phyloP scores from a whole-genome alignment of 2,797 vertebrate genomes.

The Streptopelia turtur region DNA sequence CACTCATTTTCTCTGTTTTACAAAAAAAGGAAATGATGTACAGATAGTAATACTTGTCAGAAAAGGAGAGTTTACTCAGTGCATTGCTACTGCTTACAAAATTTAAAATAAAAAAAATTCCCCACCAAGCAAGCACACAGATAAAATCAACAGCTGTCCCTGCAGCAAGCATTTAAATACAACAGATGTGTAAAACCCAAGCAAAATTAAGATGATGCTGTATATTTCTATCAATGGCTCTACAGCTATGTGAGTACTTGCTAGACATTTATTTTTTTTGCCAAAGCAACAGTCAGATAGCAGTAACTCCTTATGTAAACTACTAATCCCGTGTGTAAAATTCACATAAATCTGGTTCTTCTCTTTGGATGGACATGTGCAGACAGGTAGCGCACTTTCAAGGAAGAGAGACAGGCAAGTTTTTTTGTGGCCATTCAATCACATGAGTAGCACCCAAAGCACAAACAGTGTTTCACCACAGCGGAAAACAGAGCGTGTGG shows the following conservation, averaged over 20 bases:
- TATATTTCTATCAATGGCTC: background rate
- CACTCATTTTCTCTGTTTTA: background rate
- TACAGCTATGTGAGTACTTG: background rate
- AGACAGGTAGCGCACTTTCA: background rate
- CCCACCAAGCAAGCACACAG: background rate
- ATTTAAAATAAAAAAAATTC: background rate
- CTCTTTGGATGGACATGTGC: background rate
- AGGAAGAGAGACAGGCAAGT: background rate
- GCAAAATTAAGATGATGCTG: background rate
- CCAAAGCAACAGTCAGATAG: background rate
- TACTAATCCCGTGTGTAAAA: background rate
- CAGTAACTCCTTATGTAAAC: background rate
- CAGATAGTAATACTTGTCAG: background rate
- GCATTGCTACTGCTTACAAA: background rate
- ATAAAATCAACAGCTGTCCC: background rate
- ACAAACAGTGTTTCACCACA: background rate
- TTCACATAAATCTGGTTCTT: background rate
- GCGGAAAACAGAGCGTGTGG: background rate
- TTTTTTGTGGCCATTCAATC: background rate
- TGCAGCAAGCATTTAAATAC: background rate
- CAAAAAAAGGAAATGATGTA: background rate
- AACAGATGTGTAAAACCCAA: background rate
- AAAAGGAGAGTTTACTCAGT: background rate
- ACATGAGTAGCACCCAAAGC: background rate
- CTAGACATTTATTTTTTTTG: background rate